Conservation (phyloP, 2,113 vertebrate genomes). For the Onychostruthus taczanowskii region DNA sequence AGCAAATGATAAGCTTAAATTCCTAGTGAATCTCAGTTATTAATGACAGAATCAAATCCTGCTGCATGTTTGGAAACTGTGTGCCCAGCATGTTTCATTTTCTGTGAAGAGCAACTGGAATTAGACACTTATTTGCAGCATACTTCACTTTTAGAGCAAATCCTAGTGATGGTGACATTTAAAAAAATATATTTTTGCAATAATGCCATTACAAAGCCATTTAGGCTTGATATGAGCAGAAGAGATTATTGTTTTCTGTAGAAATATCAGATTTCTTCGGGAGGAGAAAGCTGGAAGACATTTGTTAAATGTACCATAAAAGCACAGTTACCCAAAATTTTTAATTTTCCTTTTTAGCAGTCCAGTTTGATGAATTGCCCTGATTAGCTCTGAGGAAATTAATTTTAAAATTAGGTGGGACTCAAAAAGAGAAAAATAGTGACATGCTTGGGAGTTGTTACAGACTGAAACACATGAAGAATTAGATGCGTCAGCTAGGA, state of each 20-base stretch:
- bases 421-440: neutral
- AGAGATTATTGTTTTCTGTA: neutral
- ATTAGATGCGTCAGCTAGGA: neutral
- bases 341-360: conserved; percentile 2
- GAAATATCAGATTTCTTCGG: neutral
- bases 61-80: neutral
- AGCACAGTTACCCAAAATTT: neutral
- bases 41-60: neutral
- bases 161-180: neutral
- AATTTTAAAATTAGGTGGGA: neutral
- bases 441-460: neutral
- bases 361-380: conserved; percentile 18
- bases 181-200: neutral
- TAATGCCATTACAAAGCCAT: neutral
- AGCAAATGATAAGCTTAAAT: neutral
- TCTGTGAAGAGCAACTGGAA: neutral
- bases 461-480: neutral
- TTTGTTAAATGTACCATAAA: conserved; percentile 55
- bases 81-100: neutral
- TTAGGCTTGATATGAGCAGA: neutral
- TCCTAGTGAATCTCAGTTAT: neutral
- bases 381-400: neutral
- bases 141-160: neutral
- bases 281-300: neutral
- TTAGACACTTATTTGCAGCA: neutral